These are phyloP conservation scores for Clarias macrocephalus DNA, from an alignment of 2,113 vertebrate species.

Conservation along the genomic window DNA sequence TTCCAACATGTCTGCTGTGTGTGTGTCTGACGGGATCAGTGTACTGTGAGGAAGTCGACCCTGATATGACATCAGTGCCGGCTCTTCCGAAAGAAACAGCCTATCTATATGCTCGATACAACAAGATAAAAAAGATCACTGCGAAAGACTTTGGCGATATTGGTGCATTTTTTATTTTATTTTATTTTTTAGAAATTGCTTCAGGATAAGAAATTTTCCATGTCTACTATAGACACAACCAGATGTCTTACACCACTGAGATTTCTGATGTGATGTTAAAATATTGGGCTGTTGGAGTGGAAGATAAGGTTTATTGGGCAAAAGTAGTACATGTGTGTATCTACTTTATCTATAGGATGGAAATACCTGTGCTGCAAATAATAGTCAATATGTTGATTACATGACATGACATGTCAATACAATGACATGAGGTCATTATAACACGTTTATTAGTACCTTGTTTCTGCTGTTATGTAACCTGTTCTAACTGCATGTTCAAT, in stretches of 20 bases:
- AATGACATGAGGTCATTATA: no score
- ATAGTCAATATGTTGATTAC: not conserved
- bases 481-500: not conserved
- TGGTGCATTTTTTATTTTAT: conserved; percentile 77
- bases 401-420: no score
- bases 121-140: conserved; percentile 89
- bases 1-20: conserved; percentile 91
- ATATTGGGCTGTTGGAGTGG: not conserved
- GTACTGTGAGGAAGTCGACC: conserved; percentile 91
- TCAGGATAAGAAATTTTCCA: not conserved
- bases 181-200: not conserved
- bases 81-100: conserved; percentile 91
- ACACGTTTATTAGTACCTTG: not conserved
- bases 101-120: conserved; percentile 94
- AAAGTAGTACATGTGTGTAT: conserved; percentile 26
- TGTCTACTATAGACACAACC: not conserved
- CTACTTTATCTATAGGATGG: conserved; percentile 20
- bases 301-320: conserved; percentile 6
- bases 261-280: conserved; percentile 20
- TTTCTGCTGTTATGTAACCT: not conserved
- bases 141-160: conserved; percentile 87
- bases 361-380: not conserved
- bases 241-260: conserved; percentile 12
- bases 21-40: conserved; percentile 94
- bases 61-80: conserved; percentile 81